phyloP scores from a whole-genome alignment of 2,888 invertebrate species.

The Sinelater perroti region DNA sequence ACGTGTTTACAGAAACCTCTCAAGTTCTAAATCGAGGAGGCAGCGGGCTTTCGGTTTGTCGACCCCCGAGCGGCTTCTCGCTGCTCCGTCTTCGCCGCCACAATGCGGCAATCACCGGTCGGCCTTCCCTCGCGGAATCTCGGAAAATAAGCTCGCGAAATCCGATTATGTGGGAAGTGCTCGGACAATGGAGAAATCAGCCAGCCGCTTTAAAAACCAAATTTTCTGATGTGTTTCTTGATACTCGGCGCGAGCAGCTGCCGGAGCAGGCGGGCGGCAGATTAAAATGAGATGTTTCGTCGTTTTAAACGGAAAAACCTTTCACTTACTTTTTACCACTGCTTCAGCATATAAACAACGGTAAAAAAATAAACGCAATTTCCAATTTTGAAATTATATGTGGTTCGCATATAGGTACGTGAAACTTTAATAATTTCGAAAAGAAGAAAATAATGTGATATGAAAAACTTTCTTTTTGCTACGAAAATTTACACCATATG shows the following conservation, averaged over 20 bases:
- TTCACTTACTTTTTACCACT: too few species aligned
- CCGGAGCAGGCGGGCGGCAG: neutral
- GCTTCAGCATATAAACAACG: too few species aligned
- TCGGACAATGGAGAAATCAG: slow-evolving; percentile 28
- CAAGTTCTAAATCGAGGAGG: slow-evolving; percentile 20
- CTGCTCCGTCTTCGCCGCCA: slow-evolving; percentile 21
- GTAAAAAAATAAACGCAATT: too few species aligned
- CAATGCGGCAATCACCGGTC: slow-evolving; percentile 32
- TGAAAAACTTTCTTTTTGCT: too few species aligned
- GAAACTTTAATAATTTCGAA: too few species aligned
- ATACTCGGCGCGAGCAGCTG: slow-evolving; percentile 3
- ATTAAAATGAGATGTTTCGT: too few species aligned
- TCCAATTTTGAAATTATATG: too few species aligned
- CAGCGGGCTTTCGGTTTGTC: slow-evolving; percentile 23
- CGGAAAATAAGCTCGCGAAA: slow-evolving; percentile 27
- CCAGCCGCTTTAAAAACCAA: slow-evolving; percentile 18
- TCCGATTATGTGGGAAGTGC: slow-evolving; percentile 29
- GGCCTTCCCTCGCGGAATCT: slow-evolving; percentile 2
- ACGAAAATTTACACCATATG: too few species aligned
- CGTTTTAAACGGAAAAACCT: too few species aligned
- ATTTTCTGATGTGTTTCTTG: slow-evolving; percentile 6
- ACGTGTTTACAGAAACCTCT: slow-evolving; percentile 30
- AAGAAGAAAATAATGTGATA: too few species aligned
- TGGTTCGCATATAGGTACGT: too few species aligned
- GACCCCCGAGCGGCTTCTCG: slow-evolving; percentile 27